Conservation (phyloP, 2,797 vertebrate species). For the Chelonia mydas region DNA sequence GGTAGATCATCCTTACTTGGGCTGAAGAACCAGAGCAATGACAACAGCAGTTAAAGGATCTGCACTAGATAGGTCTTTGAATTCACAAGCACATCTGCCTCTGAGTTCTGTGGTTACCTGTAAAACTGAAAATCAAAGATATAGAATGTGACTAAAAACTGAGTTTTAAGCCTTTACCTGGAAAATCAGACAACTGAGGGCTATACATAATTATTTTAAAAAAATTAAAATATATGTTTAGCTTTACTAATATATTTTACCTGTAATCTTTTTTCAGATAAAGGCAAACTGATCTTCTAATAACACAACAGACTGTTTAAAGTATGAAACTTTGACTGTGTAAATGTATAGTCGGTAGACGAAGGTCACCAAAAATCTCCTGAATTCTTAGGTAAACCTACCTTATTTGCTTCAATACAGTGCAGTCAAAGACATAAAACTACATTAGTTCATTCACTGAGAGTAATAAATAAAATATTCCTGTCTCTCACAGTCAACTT, state of each 20-base stretch:
- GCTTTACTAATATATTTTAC: neutral
- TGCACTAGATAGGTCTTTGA: neutral
- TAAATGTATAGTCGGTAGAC: conserved; percentile 18
- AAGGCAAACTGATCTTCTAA: neutral
- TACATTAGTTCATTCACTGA: conserved; percentile 39
- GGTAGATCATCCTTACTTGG: conserved; percentile 11
- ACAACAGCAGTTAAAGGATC: neutral
- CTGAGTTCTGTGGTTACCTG: neutral
- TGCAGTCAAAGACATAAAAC: conserved; percentile 47
- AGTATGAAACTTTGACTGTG: conserved; percentile 26
- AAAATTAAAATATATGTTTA: neutral
- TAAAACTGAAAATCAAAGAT: neutral
- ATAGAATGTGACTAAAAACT: neutral
- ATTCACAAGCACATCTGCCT: neutral
- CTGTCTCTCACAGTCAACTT: conserved; percentile 55
- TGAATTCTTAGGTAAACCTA: conserved; percentile 59
- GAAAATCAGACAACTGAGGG: neutral
- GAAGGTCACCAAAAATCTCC: conserved; percentile 59
- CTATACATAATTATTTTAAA: neutral
- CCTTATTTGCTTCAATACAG: conserved; percentile 46
- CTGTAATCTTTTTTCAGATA: neutral
- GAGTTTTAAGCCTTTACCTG: neutral
- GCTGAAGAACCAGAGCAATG: conserved; percentile 26
- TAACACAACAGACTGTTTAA: neutral
- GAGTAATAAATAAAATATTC: conserved; percentile 36